A percentile compares a stretch with the other conserved stretches of the same genome.
These are phyloP conservation scores for Clinocottus analis DNA, from an alignment of 2,113 vertebrate genomes.

Conservation along the genomic window DNA sequence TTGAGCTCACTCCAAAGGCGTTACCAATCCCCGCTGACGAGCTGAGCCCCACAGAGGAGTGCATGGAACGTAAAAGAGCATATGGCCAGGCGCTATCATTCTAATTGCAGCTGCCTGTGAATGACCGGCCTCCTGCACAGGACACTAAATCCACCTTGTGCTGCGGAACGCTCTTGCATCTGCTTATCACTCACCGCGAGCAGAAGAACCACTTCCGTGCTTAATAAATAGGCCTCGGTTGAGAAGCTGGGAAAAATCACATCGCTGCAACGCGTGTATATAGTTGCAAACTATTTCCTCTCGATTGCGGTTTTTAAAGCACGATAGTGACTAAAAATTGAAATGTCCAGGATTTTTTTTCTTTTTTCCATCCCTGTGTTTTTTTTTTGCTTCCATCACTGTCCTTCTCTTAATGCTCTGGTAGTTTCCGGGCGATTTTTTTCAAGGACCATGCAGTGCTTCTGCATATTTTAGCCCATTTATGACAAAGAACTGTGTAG, in stretches of 20 bases:
- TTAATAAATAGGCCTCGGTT: constrained; percentile 29
- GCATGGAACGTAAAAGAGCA: constrained; percentile 41
- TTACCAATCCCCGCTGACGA: constrained; percentile 29
- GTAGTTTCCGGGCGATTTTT: background rate
- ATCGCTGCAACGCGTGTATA: background rate
- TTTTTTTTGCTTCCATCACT: background rate
- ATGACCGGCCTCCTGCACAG: constrained; percentile 24
- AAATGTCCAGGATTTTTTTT: too few relatives aligned
- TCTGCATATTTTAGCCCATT: background rate
- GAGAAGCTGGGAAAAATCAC: background rate
- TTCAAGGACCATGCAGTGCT: too few relatives aligned
- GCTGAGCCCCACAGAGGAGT: constrained; percentile 34
- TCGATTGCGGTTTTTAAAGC: background rate
- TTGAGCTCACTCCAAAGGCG: constrained; percentile 49
- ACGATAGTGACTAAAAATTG: background rate
- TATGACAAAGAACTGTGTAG: background rate
- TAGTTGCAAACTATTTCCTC: background rate
- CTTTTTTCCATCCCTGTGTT: background rate
- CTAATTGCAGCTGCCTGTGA: constrained; percentile 63
- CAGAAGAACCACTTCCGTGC: constrained; percentile 28
- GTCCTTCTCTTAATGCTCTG: background rate
- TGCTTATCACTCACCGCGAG: constrained; percentile 50
- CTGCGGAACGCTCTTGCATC: constrained; percentile 32
- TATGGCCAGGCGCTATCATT: constrained; percentile 52
- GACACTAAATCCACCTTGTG: constrained; percentile 58